These are phyloP conservation scores for Calvadosia cruxmelitensis DNA, from an alignment of 30 jellyfish, hydroid and myxozoan species.

Conservation along the genomic window DNA sequence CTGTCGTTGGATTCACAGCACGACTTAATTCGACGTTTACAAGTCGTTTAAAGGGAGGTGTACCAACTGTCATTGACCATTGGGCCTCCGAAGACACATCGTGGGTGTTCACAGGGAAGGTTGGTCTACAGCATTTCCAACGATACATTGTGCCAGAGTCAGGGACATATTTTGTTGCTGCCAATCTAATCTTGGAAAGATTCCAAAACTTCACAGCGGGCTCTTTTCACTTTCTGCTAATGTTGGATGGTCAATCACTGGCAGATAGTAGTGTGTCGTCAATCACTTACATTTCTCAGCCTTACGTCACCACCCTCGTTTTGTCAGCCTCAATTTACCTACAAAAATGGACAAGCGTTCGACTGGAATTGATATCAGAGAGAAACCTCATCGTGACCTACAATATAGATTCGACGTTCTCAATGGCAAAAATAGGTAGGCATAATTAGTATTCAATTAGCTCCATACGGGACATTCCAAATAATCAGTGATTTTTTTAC, in stretches of 20 bases:
- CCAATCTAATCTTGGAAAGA: constrained; percentile 31
- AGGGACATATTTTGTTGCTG: constrained; percentile 53
- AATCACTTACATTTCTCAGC: constrained; percentile 1
- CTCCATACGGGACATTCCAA: too few relatives aligned
- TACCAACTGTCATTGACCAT: constrained; percentile 20
- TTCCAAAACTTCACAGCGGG: constrained; percentile 24
- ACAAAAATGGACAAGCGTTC: constrained; percentile 46
- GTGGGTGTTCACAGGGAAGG: constrained; percentile 61
- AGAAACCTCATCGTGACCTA: constrained; percentile 6
- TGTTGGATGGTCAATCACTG: constrained; percentile 11
- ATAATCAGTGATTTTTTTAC: too few relatives aligned
- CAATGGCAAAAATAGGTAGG: constrained; percentile 66
- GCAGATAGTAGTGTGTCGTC: constrained; percentile 34
- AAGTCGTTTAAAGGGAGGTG: neutral
- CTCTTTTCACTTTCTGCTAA: constrained; percentile 25
- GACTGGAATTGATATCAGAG: constrained; percentile 21
- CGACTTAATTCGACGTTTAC: constrained; percentile 16
- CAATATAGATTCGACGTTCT: constrained; percentile 59
- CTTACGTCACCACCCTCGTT: constrained; percentile 19
- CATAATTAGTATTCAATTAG: neutral
- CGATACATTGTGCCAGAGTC: constrained; percentile 41
- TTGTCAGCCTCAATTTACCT: constrained; percentile 46
- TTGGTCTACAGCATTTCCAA: constrained; percentile 35
- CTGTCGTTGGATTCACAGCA: constrained; percentile 66
- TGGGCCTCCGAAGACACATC: constrained; percentile 70